Conservation (phyloP, 1,140 invertebrate genomes). For the Drosophila ananassae region DNA sequence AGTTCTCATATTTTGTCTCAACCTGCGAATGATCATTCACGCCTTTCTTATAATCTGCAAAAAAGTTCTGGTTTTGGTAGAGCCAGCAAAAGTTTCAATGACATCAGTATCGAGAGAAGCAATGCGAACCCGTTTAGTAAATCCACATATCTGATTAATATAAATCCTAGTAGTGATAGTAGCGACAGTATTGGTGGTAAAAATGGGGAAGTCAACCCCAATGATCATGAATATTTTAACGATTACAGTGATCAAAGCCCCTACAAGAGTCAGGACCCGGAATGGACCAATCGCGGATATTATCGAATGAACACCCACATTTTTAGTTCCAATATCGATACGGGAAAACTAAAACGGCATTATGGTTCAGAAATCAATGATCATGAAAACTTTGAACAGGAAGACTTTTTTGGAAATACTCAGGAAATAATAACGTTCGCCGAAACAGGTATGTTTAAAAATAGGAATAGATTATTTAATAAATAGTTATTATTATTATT, state of each 20-base stretch:
- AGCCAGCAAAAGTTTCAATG: constrained; percentile 8
- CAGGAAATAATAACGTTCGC: constrained; percentile 93
- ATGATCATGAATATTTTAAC: constrained; percentile 66
- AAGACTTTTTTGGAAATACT: constrained; percentile 91
- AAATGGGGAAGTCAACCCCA: constrained; percentile 31
- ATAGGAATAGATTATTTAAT: too few relatives aligned
- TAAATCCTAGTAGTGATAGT: constrained; percentile 72
- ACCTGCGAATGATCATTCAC: not conserved
- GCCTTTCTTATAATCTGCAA: not conserved
- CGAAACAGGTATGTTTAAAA: constrained; percentile 88
- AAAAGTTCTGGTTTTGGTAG: constrained; percentile 15
- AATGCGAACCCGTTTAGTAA: constrained; percentile 60
- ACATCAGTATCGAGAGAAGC: constrained; percentile 19
- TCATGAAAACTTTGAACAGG: constrained; percentile 84
- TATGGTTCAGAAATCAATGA: constrained; percentile 22
- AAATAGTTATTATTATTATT: too few relatives aligned
- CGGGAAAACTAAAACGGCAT: constrained; percentile 7
- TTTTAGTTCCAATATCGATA: not conserved
- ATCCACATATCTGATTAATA: constrained; percentile 81
- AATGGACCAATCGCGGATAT: constrained; percentile 1
- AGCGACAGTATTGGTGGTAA: constrained; percentile 30
- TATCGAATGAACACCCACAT: constrained; percentile 3
- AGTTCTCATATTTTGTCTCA: constrained; percentile 8
- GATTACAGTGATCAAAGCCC: constrained; percentile 40
- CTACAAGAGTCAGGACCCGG: constrained; percentile 18